Conservation (phyloP, 2,113 vertebrate species). For the Malurus melanocephalus region DNA sequence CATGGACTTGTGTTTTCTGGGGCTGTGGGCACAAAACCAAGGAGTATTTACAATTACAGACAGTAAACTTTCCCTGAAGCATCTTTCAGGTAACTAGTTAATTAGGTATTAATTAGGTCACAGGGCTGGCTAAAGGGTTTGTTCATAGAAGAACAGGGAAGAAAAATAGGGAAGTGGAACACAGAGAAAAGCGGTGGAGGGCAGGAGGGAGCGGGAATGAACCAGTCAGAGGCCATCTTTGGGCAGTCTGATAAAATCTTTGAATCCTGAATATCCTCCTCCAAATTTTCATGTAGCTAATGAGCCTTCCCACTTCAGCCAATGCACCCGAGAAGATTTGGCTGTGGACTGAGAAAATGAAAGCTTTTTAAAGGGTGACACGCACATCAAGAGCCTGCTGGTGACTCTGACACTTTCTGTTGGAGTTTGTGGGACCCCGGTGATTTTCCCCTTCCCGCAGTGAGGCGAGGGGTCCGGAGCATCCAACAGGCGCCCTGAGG, state of each 20-base stretch:
- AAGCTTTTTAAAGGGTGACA: not conserved
- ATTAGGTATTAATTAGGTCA: not conserved
- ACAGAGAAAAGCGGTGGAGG: rapidly evolving
- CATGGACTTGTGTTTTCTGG: not conserved
- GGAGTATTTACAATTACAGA: not conserved
- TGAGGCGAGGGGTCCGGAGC: not conserved
- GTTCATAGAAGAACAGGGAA: not conserved
- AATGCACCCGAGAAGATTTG: not conserved
- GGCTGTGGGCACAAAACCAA: not conserved
- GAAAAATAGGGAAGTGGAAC: not conserved
- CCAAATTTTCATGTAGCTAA: not conserved
- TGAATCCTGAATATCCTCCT: not conserved
- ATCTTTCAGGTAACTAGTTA: not conserved
- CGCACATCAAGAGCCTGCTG: not conserved
- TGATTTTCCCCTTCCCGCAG: not conserved
- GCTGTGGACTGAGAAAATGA: too few species aligned
- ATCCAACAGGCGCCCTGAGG: not conserved
- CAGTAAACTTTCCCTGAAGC: not conserved
- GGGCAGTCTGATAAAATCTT: not conserved
- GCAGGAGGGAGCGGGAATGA: too few species aligned
- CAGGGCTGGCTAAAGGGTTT: not conserved
- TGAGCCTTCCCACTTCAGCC: not conserved
- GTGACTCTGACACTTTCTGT: not conserved
- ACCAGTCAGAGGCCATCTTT: not conserved
- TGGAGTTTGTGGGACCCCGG: rapidly evolving